Percentiles rank a stretch among this genome's conserved stretches.
Conservation (phyloP, 1,140 invertebrate genomes). For the Teleopsis dalmanni region DNA sequence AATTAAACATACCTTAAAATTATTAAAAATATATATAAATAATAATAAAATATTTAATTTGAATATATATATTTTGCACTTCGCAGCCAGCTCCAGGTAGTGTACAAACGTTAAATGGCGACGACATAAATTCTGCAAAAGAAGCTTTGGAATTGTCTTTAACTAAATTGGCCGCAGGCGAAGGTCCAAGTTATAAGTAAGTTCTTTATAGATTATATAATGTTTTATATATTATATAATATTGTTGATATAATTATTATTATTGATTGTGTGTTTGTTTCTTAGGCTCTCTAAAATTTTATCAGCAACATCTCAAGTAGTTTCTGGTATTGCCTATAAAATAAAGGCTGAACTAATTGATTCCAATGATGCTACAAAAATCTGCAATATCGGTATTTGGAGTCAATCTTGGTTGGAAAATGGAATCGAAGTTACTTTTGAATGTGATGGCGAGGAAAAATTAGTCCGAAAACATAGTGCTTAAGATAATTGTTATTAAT, state of each 20-base stretch:
- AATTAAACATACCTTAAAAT: neutral
- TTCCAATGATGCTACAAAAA: conserved; percentile 11
- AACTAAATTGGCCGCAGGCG: conserved; percentile 15
- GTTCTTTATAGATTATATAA: neutral
- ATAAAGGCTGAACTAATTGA: conserved; percentile 16
- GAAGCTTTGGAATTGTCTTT: conserved; percentile 11
- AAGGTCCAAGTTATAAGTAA: conserved; percentile 19
- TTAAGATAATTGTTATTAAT: too few species aligned
- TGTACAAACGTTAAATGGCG: conserved; percentile 9
- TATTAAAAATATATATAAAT: too few species aligned
- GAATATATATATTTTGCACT: neutral
- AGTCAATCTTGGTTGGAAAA: conserved; percentile 20
- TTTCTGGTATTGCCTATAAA: conserved; percentile 13
- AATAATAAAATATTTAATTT: too few species aligned
- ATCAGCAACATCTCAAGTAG: conserved; percentile 17
- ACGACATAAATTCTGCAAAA: conserved; percentile 15
- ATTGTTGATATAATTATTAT: too few species aligned
- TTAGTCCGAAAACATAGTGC: conserved; percentile 10
- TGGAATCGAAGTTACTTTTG: conserved; percentile 23
- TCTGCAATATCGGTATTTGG: conserved; percentile 17
- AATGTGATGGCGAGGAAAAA: conserved; percentile 18
- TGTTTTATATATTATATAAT: too few species aligned
- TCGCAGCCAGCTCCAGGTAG: neutral
- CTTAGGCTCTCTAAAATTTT: conserved; percentile 16
- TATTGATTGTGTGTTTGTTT: neutral